These are phyloP conservation scores for Typhlichthys subterraneus DNA, from an alignment of 2,797 vertebrate genomes.

Conservation along the genomic window DNA sequence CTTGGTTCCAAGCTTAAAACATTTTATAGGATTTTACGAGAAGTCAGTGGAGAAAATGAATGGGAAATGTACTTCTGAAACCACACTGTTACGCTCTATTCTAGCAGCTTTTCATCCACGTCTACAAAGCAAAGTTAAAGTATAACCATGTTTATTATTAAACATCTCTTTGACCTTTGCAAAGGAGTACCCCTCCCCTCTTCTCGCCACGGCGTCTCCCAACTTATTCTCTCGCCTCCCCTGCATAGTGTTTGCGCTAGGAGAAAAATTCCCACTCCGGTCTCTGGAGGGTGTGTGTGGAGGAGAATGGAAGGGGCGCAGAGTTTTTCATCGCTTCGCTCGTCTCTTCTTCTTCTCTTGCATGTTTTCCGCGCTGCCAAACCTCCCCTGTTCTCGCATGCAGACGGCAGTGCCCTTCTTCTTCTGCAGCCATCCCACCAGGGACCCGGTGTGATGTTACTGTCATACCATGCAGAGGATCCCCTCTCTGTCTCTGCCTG, in stretches of 20 bases:
- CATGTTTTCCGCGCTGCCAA: conserved; percentile 73
- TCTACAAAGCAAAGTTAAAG: not conserved
- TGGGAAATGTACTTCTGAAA: too few species aligned
- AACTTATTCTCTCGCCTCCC: conserved; percentile 51
- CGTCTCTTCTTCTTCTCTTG: conserved; percentile 66
- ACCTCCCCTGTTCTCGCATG: conserved; percentile 69
- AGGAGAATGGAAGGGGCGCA: conserved; percentile 32
- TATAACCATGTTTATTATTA: not conserved
- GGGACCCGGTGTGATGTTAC: conserved; percentile 70
- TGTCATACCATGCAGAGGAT: conserved; percentile 57
- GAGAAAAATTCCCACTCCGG: conserved; percentile 64
- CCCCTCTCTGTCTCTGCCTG: conserved; percentile 41
- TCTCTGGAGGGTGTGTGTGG: conserved; percentile 59
- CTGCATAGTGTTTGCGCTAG: conserved; percentile 67
- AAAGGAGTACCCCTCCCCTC: conserved; percentile 16
- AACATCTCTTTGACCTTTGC: conserved; percentile 28
- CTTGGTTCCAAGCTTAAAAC: too few species aligned
- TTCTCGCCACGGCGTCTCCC: conserved; percentile 34
- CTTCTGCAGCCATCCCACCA: conserved; percentile 67
- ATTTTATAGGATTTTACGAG: too few species aligned
- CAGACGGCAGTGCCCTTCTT: conserved; percentile 61
- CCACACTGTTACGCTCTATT: too few species aligned
- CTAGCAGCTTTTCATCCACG: too few species aligned
- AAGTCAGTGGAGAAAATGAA: too few species aligned
- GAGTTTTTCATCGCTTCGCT: conserved; percentile 65